Base-by-base conservation (phyloP, 2,797 vertebrate species). In the Phalanger gymnotis region DNA sequence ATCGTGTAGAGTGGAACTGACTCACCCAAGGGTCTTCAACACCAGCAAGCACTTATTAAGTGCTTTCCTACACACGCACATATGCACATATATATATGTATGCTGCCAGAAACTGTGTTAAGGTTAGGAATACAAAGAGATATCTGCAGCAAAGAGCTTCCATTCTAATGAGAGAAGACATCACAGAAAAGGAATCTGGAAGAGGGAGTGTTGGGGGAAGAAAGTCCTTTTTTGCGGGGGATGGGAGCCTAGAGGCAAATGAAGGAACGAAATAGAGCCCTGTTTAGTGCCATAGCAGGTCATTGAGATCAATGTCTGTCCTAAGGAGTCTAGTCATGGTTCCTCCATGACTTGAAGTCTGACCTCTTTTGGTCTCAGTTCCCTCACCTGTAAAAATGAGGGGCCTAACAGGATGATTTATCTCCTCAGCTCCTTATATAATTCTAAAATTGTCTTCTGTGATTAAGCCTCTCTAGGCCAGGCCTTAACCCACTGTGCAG, bases 341-440 rank as follows among this genome's bases (percentile, higher is more conserved):
- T 90, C 54, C 6, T 91, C 10, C 34, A 31, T 51, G 53, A 55
- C 92, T 90, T 54, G 73, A 53, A 66, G 58, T 55, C 53, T 89
- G 95, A 34, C 40, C 40, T 55, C n/a, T 73, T 54, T 87, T n/a
- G 53, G 7, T 25, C 61, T 94, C 52, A 25, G 53, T 90, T 95
- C 94, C 61, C 47, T 56, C 93, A 95, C 90, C 66, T 94, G n/a
- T 58, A 93, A 91, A 91, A 52, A 9, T 34, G 51, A 92, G 55
- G 13, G 19, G 2, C 0, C 11, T 53, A 28, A 92, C 47, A 0
- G 0, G 66, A 31, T 16, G 90, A 52, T 47, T 3, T 51, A 0
- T 3, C 90, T 52, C 87, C 13, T 4, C 81, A 53, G 30, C 25
- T 5, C 4, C 5, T 2, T 52, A 10, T 51, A 6, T 4, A 14